Base-by-base conservation (phyloP, 2,113 vertebrate species). In the Triplophysa siluroides region DNA sequence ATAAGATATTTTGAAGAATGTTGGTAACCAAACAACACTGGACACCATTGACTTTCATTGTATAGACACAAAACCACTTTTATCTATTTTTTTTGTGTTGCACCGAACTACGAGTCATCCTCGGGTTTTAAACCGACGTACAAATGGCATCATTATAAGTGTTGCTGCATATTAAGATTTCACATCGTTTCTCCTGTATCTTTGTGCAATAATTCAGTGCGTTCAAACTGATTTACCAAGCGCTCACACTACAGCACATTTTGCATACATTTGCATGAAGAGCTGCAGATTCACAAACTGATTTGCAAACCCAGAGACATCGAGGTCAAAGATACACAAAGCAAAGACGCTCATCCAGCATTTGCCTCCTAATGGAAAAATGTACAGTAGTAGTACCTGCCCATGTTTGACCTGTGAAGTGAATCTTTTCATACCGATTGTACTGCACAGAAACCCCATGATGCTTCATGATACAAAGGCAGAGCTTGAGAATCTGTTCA, bases 251-350 rank as follows among this genome's bases (percentile, higher is more conserved):
- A 19, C 29, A 12, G 69, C 47, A 24, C 26, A 16, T 8, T 80
- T 80, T 74, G 50, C 62, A 60, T 74, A 11, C 11, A 75, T 80
- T 80, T 80, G 52, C 29, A 60, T 75, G 50, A 8, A 18, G 41
- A 75, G 73, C 45, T 62, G 14, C 58, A 29, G 73, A 75, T 75
- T 75, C 73, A 63, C 23, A 47, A 18, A 61, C 23, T 63, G 41
- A 75, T 75, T 75, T 75, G 73, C 73, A 75, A 61, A n/a, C 14
- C 38, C 72, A 75, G 73, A 75, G 73, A 54, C 2, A 50, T 18
- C 60, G 26, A 23, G 18, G 12, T 7, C 5, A 9, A 23, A 50
- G 29, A 65, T 38, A 75, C 52, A 13, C 14, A 60, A 19, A 60
- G 33, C 21, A 47, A 11, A 24, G 45, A 26, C 9, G 19, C 72